Percentiles rank a stretch among this genome's conserved stretches.
phyloP scores from a whole-genome alignment of 2,797 vertebrate genomes.

The Rhinichthys osculus region DNA sequence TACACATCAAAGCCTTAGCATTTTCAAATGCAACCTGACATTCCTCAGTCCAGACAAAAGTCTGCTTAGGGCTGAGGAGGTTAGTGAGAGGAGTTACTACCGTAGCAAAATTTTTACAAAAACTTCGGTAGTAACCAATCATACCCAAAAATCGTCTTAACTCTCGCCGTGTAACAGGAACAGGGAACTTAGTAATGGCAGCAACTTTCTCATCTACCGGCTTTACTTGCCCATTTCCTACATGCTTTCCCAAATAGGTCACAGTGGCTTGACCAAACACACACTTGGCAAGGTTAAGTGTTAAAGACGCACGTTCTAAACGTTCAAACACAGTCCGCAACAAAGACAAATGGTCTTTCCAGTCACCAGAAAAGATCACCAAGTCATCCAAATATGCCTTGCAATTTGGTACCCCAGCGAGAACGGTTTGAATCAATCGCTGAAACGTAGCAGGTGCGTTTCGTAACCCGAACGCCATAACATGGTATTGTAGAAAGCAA shows the following conservation, averaged over 20 bases:
- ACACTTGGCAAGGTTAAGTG: background rate
- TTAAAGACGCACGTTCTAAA: background rate
- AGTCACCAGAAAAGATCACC: too few relatives aligned
- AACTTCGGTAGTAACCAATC: too few relatives aligned
- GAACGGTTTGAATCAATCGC: too few relatives aligned
- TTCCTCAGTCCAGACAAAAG: background rate
- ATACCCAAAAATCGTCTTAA: background rate
- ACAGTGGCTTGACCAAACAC: background rate
- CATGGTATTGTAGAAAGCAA: too few relatives aligned
- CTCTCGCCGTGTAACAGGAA: background rate
- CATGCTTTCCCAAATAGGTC: background rate
- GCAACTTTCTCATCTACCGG: background rate
- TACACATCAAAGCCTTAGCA: background rate
- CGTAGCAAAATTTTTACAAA: background rate
- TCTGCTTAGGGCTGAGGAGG: background rate
- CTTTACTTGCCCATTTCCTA: background rate
- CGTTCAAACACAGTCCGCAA: background rate
- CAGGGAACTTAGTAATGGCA: background rate
- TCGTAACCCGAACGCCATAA: too few relatives aligned
- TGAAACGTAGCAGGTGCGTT: too few relatives aligned
- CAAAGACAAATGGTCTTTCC: background rate
- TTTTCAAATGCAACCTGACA: background rate
- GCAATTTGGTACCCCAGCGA: too few relatives aligned
- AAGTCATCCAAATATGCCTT: too few relatives aligned
- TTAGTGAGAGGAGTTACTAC: background rate